Evolutionary conservation across 2,888 invertebrate genomes (phyloP), one percentile per base, ranked within the genome.

Genomic region (Galeruca laticollis): DNA sequence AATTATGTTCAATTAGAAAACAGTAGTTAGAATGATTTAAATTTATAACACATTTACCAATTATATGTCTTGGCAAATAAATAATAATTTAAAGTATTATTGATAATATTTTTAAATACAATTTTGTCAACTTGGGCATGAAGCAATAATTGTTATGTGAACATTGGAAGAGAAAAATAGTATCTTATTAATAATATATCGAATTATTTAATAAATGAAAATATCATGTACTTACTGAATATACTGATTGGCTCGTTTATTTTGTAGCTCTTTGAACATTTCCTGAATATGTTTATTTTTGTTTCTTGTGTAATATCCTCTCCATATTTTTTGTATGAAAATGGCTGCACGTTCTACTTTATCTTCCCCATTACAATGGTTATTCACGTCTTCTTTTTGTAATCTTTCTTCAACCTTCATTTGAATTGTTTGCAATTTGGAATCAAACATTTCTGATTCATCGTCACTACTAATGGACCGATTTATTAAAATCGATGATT

Each of bases 241-340:
- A 81, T 95, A 94, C 80, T 94, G 93, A 72, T 94, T 90, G 2
- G 94, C 93, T 76, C 95, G 88, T 72, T 92, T 91, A 72, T 91
- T 91, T 80, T 94, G 92, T 57, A 95, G 88, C 33, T 91, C 91
- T 77, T 93, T 89, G 71, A 88, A 86, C 72, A 88, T 83, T 70
- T 90, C 88, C 74, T 90, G 86, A 0, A 92, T 90, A 74, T 90
- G 90, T 80, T 89, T 90, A 79, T 93, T 90, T 11, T 91, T 86
- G 79, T 94, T 93, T 77, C 95, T 87, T 43, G 93, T 92, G 57
- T 91, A 89, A 84, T 94, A 95, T 0, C 96, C 95, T 26, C 95
- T 87, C 96, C 96, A 96, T 86, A 93, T 90, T 84, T 92, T 93
- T 86, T 96, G 96, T 81, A 96, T 95, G 31, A 91, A 91, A 37